Conservation (phyloP, 2,888 invertebrate genomes). For the Aphrophora alni region DNA sequence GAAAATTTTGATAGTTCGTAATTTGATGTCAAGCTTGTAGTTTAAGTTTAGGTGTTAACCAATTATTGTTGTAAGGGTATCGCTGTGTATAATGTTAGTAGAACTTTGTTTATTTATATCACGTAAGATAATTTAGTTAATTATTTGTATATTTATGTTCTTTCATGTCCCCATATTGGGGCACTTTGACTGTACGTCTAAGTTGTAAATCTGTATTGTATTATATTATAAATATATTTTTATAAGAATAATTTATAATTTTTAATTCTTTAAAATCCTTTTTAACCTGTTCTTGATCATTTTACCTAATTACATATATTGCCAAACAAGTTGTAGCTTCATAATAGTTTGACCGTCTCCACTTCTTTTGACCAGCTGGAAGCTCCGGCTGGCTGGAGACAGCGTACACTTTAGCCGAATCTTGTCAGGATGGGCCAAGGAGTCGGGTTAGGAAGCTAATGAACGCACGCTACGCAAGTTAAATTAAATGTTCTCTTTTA, state of each 20-base stretch:
- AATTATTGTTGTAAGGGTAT: background rate
- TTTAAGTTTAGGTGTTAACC: background rate
- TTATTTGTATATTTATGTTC: slow-evolving; percentile 24
- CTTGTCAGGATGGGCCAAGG: too few relatives aligned
- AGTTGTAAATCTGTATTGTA: slow-evolving; percentile 49
- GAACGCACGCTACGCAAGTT: too few relatives aligned
- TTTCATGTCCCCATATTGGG: slow-evolving; percentile 46
- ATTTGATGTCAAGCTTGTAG: background rate
- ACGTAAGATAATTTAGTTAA: slow-evolving; percentile 35
- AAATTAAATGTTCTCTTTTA: too few relatives aligned
- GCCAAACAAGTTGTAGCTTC: too few relatives aligned
- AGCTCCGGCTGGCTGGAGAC: too few relatives aligned
- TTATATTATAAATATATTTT: slow-evolving; percentile 49
- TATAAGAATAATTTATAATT: slow-evolving; percentile 44
- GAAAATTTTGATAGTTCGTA: background rate
- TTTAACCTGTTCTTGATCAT: background rate
- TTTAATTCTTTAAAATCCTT: background rate
- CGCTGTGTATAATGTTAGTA: slow-evolving; percentile 6
- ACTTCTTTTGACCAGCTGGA: too few relatives aligned
- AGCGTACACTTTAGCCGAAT: too few relatives aligned
- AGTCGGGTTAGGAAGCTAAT: too few relatives aligned
- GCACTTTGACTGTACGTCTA: slow-evolving; percentile 40
- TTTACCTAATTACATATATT: too few relatives aligned
- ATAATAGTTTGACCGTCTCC: too few relatives aligned
- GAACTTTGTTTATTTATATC: slow-evolving; percentile 7